Evolutionary conservation across 2,888 invertebrate genomes (phyloP).

Genomic region (Charanyca ferruginea): DNA sequence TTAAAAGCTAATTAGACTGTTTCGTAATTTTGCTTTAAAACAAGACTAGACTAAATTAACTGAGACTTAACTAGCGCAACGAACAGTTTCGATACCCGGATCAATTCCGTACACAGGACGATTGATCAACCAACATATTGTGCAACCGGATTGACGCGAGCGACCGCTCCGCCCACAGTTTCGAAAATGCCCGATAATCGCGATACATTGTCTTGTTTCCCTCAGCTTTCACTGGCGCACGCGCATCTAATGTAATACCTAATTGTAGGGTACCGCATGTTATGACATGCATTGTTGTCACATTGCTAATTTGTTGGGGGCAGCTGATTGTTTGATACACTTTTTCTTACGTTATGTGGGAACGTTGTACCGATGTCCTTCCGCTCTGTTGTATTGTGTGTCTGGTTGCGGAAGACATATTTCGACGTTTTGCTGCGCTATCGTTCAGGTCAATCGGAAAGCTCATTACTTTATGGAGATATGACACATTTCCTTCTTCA

Average conservation of each 20-base stretch:
- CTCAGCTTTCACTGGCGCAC: conserved; percentile 72
- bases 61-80: conserved; percentile 36
- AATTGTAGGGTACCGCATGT: conserved; percentile 68
- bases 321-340: conserved; percentile 41
- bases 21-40: conserved; percentile 20
- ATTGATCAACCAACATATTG: conserved; percentile 55
- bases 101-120: conserved; percentile 18
- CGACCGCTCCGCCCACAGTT: conserved; percentile 65
- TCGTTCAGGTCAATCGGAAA: conserved; percentile 22
- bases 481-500: not conserved
- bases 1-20: conserved; percentile 5
- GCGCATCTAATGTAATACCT: conserved; percentile 74
- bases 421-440: conserved; percentile 9
- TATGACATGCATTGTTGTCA: conserved; percentile 73
- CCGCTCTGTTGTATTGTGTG: conserved; percentile 42
- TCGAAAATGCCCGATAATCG: conserved; percentile 75
- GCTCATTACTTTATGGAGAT: not conserved
- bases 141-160: conserved; percentile 53
- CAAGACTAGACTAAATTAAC: conserved; percentile 25
- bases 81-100: conserved; percentile 29
- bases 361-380: conserved; percentile 37
- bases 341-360: conserved; percentile 47
- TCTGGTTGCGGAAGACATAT: conserved; percentile 34
- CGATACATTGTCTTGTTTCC: conserved; percentile 76
- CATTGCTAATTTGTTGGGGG: conserved; percentile 49